phyloP scores from a whole-genome alignment of 2,113 vertebrate species.

The Ochotona princeps region DNA sequence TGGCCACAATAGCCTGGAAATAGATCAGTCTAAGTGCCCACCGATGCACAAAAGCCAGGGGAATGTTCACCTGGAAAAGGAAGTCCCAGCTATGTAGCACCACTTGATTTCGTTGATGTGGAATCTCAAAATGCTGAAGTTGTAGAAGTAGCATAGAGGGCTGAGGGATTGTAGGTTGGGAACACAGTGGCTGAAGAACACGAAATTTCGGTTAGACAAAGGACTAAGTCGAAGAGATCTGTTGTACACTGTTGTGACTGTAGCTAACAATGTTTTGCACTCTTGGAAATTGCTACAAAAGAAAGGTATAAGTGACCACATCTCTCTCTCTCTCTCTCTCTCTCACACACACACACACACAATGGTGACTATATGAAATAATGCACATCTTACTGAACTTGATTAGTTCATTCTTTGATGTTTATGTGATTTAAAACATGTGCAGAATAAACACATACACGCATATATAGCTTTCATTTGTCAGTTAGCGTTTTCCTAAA shows the following conservation, averaged over 20 bases:
- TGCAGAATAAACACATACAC: background rate
- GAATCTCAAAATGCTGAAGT: background rate
- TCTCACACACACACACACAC: background rate
- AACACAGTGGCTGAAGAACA: background rate
- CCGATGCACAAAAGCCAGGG: too few species aligned
- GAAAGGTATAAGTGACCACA: background rate
- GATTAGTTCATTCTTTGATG: background rate
- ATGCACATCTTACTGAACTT: background rate
- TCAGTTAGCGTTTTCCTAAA: background rate
- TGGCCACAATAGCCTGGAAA: background rate
- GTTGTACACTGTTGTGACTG: background rate
- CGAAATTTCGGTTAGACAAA: background rate
- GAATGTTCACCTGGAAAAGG: too few species aligned
- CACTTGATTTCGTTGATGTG: accelerated
- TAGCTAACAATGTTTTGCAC: background rate
- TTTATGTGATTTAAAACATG: background rate
- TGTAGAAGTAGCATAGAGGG: background rate
- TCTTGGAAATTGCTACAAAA: background rate
- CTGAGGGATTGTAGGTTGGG: background rate
- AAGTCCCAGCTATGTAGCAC: background rate
- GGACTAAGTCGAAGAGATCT: background rate
- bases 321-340: too few species aligned
- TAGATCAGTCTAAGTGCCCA: background rate
- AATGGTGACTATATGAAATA: background rate
- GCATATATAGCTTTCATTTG: background rate